phyloP scores from a whole-genome alignment of 2,113 vertebrate genomes.

The Suricata suricatta region DNA sequence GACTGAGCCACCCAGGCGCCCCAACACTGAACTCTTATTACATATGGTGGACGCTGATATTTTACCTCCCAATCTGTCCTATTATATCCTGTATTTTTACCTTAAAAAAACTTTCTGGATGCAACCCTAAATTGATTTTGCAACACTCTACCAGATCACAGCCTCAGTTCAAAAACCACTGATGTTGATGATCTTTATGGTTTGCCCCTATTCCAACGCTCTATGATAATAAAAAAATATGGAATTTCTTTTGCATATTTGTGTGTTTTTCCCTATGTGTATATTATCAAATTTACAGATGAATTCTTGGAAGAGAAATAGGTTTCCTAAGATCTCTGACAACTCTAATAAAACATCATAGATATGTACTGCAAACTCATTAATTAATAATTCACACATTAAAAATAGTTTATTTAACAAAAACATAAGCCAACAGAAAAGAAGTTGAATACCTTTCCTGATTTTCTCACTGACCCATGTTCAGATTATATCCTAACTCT shows the following conservation, averaged over 20 bases:
- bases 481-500: background rate
- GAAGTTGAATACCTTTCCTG: background rate
- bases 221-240: background rate
- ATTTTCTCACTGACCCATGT: background rate
- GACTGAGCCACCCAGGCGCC: too few species aligned
- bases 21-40: background rate
- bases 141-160: background rate
- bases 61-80: background rate
- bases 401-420: conserved; percentile 26
- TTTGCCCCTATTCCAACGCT: background rate
- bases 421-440: background rate
- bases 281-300: background rate
- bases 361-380: background rate
- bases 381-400: conserved; percentile 36
- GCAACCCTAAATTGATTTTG: background rate
- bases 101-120: background rate
- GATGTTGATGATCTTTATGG: background rate
- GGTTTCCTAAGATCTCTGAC: conserved; percentile 17
- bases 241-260: background rate
- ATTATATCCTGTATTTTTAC: background rate
- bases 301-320: background rate
- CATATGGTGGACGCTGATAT: background rate
- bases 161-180: background rate
- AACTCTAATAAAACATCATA: conserved; percentile 20
- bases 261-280: background rate